Percentiles rank a stretch among this genome's conserved stretches.
Evolutionary conservation across 2,113 vertebrate genomes (phyloP).

Genomic region (Procavia capensis): DNA sequence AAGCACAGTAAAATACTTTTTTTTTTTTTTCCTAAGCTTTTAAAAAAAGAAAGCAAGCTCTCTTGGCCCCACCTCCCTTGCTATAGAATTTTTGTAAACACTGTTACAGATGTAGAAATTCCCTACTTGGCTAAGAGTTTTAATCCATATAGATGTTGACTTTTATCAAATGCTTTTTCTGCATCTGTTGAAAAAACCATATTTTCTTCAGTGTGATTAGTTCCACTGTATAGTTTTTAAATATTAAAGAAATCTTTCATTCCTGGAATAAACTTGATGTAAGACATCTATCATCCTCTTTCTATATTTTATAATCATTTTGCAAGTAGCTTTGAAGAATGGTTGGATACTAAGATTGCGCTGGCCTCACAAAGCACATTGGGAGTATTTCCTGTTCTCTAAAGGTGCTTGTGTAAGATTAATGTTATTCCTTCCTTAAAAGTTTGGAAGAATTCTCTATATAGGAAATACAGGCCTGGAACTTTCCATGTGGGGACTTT

Average conservation of each 20-base stretch:
- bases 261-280: slow-evolving; percentile 14
- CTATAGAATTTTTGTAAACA: neutral
- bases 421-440: neutral
- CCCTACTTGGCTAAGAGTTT: slow-evolving; percentile 2
- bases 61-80: too few species aligned
- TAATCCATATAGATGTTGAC: neutral
- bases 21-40: too few species aligned
- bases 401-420: neutral
- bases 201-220: slow-evolving; percentile 28
- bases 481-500: neutral
- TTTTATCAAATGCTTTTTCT: slow-evolving; percentile 38
- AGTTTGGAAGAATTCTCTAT: neutral
- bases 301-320: neutral
- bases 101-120: neutral
- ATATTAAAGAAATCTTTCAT: neutral
- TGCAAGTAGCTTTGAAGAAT: neutral
- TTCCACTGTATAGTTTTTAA: slow-evolving; percentile 3
- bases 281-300: neutral
- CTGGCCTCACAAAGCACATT: neutral
- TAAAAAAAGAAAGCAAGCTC: too few species aligned
- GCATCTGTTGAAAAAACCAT: neutral
- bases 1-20: too few species aligned
- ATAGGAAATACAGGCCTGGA: neutral
- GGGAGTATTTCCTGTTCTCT: neutral
- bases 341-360: neutral